Evolutionary conservation across 2,888 invertebrate genomes (phyloP), one percentile per base, ranked within the genome.

Genomic region (Leptopilina drosophilae): DNA sequence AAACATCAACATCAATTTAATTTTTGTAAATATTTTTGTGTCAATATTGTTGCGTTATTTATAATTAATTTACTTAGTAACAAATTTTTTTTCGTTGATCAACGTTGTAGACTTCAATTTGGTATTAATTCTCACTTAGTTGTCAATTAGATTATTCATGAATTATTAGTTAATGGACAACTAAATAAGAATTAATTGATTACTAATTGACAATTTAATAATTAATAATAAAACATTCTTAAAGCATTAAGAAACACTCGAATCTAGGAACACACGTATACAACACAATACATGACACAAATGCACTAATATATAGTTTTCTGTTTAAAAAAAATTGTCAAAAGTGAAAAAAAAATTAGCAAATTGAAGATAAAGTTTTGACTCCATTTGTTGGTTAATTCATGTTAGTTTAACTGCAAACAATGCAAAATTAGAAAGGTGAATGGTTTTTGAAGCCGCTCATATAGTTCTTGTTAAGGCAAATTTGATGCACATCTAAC

Each of bases 361-460:
- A 73, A 40, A 56, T 64, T n/a, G 56, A 67, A 76, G 49, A 56
- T 69, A 76, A 12, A 56, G 49, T 33, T 42, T 59, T 53, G 40
- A n/a, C n/a, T 53, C 65, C 65, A 26, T 78, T 81, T 82, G 80
- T 80, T 82, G 76, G 81, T 81, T 82, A 81, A 81, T 82, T 77
- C 77, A 66, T 62, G 82, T 81, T 81, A 82, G 81, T 81, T 33
- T 3, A 81, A 82, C 77, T 79, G 80, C 79, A 79, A 73, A 73
- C 56, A 73, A 73, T 53, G 53, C 53, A 26, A 33, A 53, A 53
- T 73, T 73, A 73, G 53, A 73, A 73, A 33, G 73, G 73, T 73
- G 56, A 33, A 56, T 33, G 7, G 26, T 53, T 73, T 53, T 73
- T n/a, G 20, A 53, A 73, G 26, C 73, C 73, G 53, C 49, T 73